These are phyloP conservation scores for Zaprionus africanus DNA, from an alignment of 1,140 invertebrate species.

Conservation along the genomic window DNA sequence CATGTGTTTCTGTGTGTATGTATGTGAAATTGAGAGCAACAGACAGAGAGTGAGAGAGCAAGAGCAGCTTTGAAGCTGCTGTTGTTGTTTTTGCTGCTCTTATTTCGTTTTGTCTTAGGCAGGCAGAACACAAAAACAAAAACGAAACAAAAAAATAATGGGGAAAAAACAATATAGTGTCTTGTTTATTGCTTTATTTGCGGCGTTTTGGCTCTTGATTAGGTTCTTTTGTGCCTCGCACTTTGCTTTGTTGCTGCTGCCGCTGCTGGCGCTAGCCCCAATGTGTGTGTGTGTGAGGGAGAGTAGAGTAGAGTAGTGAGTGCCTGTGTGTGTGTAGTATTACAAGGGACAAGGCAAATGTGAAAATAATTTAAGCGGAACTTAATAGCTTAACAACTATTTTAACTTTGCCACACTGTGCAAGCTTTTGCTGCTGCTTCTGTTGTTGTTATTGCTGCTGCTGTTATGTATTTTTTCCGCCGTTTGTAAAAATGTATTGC, in stretches of 20 bases:
- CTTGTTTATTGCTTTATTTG: constrained; percentile 83
- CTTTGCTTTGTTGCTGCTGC: constrained; percentile 55
- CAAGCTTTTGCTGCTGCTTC: not conserved
- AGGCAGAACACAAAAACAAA: constrained; percentile 53
- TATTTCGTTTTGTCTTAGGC: constrained; percentile 59
- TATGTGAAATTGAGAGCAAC: constrained; percentile 32
- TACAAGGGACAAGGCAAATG: constrained; percentile 66
- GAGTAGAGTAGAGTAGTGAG: not conserved
- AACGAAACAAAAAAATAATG: constrained; percentile 39
- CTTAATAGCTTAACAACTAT: constrained; percentile 79
- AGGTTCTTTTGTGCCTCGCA: constrained; percentile 78
- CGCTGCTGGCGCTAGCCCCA: constrained; percentile 48
- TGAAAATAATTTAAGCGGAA: constrained; percentile 80
- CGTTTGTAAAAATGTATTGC: constrained; percentile 72
- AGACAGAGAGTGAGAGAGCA: constrained; percentile 41
- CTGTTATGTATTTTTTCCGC: constrained; percentile 52
- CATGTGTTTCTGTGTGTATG: constrained; percentile 10
- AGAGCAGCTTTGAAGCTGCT: constrained; percentile 48
- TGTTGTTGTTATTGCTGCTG: constrained; percentile 18
- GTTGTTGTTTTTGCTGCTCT: constrained; percentile 49
- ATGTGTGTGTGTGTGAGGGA: constrained; percentile 22
- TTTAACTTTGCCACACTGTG: constrained; percentile 57
- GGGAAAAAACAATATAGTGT: constrained; percentile 72
- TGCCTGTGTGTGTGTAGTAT: constrained; percentile 40
- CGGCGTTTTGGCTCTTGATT: constrained; percentile 79